Base-by-base conservation (phyloP, 2,113 vertebrate genomes). In the Chrysochloris asiatica region DNA sequence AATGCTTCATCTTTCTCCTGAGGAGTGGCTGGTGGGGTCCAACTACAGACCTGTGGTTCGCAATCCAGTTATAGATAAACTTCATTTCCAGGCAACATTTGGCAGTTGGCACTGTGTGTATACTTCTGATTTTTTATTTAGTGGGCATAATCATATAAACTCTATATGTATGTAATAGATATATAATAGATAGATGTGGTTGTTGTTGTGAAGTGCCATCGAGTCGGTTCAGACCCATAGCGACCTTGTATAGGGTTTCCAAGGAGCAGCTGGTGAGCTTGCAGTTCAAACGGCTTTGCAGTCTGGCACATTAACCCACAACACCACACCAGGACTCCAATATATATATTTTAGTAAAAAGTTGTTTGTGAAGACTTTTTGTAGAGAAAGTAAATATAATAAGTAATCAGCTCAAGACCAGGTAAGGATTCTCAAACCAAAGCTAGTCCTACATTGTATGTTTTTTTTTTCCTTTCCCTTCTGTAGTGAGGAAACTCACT, bases 321-420 rank as follows among this genome's bases (percentile, higher is more conserved):
- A n/a, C n/a, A n/a, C n/a, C n/a, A n/a, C n/a, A n/a, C n/a, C n/a
- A n/a, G n/a, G n/a, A n/a, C n/a, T n/a, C n/a, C n/a, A n/a, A n/a
- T n/a, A n/a, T n/a, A n/a, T 50, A 54, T 56, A 14, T 48, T 50
- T 59, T 36, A 71, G 24, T 43, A 76, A 81, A 67, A 88, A 21
- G 8, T 92, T 84, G 77, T 73, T 77, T 86, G 26, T 88, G 33
- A 91, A 38, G 47, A 71, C 71, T 89, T 96, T 47, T 50, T 48
- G n/a, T 47, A 61, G 48, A 72, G 41, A 92, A 89, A 88, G 24
- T 59, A 88, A 69, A 30, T 84, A 56, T 45, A 10, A 24, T 65
- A 9, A 72, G 26, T 59, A 67, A 79, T 73, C 2, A 54, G 38
- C 22, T 30, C 16, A 5, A 41, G 28, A 76, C 30, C 67, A 81